Percentiles rank a stretch among this genome's conserved stretches.
Conservation (phyloP, 2,888 invertebrate genomes). For the Caenorhabditis sulstoni region DNA sequence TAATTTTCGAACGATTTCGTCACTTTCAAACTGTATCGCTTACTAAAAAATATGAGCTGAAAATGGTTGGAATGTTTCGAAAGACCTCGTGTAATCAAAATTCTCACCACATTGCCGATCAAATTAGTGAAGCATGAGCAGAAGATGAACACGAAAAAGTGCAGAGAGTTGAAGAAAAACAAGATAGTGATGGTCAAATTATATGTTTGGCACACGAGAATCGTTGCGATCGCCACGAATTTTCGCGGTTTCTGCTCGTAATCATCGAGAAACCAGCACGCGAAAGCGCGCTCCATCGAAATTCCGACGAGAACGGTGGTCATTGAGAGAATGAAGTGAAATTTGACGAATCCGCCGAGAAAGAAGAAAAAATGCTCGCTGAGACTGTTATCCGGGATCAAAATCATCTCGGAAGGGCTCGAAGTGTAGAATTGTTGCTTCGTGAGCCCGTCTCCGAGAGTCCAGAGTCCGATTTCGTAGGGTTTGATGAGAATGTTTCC, state of each 20-base stretch:
- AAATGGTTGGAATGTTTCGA: neutral
- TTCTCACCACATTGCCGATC: constrained; percentile 11
- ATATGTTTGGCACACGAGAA: constrained; percentile 12
- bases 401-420: neutral
- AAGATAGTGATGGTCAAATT: constrained; percentile 8
- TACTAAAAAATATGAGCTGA: constrained; percentile 19
- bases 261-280: constrained; percentile 26
- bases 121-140: constrained; percentile 14
- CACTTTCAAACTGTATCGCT: constrained; percentile 19
- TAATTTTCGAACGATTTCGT: constrained; percentile 22
- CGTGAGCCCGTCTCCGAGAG: constrained; percentile 1
- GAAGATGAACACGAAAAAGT: constrained; percentile 3
- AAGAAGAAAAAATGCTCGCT: constrained; percentile 19
- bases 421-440: neutral
- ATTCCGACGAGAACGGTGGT: constrained; percentile 17
- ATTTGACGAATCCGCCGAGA: constrained; percentile 29
- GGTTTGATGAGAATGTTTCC: constrained; percentile 31
- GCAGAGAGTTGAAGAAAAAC: constrained; percentile 9
- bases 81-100: no score
- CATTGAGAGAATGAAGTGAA: constrained; percentile 42
- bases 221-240: constrained; percentile 8
- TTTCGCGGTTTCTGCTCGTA: constrained; percentile 27
- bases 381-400: neutral
- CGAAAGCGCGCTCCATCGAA: constrained; percentile 30
- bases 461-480: constrained; percentile 25